Evolutionary conservation across 2,113 vertebrate species (phyloP).

Genomic region (Bos indicus): DNA sequence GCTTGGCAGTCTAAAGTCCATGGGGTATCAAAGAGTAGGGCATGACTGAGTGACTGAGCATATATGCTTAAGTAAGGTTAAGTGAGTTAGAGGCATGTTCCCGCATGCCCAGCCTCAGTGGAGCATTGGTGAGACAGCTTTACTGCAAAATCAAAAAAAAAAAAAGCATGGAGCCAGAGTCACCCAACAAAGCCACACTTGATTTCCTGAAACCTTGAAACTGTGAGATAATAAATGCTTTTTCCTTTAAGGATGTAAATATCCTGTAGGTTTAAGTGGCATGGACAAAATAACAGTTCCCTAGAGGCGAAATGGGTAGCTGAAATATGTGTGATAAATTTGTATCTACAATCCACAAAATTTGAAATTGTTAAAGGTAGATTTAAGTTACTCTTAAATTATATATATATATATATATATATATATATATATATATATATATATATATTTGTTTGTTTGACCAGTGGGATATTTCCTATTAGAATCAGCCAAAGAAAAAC

Average conservation of each 20-base stretch:
- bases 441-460: neutral
- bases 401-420: no score
- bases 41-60: neutral
- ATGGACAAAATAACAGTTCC: neutral
- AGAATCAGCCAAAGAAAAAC: neutral
- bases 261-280: neutral
- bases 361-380: neutral
- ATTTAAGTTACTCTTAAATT: neutral
- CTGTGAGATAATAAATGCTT: neutral
- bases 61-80: neutral
- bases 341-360: neutral
- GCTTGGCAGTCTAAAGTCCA: neutral
- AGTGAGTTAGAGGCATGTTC: neutral
- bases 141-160: neutral
- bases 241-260: neutral
- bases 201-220: neutral
- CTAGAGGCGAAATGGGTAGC: neutral
- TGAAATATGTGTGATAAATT: neutral
- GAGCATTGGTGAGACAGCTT: neutral
- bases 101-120: fast-evolving
- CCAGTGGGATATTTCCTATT: neutral
- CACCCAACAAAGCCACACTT: neutral
- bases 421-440: no score
- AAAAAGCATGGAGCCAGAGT: neutral
- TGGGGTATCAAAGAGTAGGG: neutral